Evolutionary conservation across 2,888 invertebrate genomes (phyloP).

Genomic region (Tubulanus polymorphus): DNA sequence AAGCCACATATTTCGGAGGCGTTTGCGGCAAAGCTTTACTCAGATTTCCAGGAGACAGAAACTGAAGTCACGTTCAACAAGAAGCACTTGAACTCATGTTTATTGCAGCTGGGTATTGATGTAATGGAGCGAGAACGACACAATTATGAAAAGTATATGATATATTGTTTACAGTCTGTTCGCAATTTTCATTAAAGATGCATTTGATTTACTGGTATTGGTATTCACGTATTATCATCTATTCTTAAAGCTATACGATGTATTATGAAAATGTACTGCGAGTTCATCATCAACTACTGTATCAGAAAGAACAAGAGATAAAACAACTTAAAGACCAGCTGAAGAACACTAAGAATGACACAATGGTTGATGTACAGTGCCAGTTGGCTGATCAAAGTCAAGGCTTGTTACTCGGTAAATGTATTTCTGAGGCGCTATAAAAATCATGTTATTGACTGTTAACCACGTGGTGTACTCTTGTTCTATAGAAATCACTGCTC

Average conservation of each 20-base stretch:
- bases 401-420: slow-evolving; percentile 44
- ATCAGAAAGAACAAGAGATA: slow-evolving; percentile 47
- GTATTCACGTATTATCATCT: too few species aligned
- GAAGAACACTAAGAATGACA: slow-evolving; percentile 30
- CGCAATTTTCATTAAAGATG: too few species aligned
- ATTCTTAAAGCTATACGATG: slow-evolving; percentile 48
- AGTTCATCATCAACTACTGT: slow-evolving; percentile 44
- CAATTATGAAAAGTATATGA: slow-evolving; percentile 49
- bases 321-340: slow-evolving; percentile 41
- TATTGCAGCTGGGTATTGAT: slow-evolving; percentile 35
- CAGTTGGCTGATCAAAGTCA: slow-evolving; percentile 46
- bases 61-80: slow-evolving; percentile 29
- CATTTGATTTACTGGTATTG: too few species aligned
- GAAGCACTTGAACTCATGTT: slow-evolving; percentile 39
- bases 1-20: slow-evolving; percentile 48
- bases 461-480: neutral
- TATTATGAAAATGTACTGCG: slow-evolving; percentile 51
- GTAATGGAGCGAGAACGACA: slow-evolving; percentile 47
- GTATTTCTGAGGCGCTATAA: too few species aligned
- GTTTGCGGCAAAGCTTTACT: slow-evolving; percentile 38
- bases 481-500: slow-evolving; percentile 44
- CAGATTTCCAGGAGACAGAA: slow-evolving; percentile 28
- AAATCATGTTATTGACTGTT: neutral
- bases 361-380: slow-evolving; percentile 47
- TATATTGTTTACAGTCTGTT: too few species aligned